These are phyloP conservation scores for Eunapius fragilis DNA, from an alignment of 37 sponge, comb jelly and placozoan genomes.

Conservation along the genomic window DNA sequence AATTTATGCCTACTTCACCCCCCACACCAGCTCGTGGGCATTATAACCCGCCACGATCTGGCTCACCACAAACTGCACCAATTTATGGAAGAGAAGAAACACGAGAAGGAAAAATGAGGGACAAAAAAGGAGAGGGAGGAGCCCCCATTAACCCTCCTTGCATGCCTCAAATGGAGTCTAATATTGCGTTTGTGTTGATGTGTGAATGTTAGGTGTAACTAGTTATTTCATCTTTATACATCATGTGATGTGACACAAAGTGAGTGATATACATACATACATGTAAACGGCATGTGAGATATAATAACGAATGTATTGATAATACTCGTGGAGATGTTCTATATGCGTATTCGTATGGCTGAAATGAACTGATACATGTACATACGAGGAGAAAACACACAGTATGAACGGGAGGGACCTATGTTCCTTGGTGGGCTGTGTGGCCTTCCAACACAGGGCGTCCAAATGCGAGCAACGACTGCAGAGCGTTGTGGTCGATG, in stretches of 20 bases:
- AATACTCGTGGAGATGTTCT: too few species aligned
- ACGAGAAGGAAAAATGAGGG: neutral
- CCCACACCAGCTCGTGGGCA: slow-evolving; percentile 25
- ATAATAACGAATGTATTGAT: too few species aligned
- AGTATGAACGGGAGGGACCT: neutral
- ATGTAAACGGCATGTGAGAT: too few species aligned
- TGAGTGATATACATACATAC: too few species aligned
- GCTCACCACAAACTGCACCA: slow-evolving; percentile 45
- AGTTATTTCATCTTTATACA: too few species aligned
- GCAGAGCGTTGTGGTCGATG: slow-evolving; percentile 46
- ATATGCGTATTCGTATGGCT: slow-evolving; percentile 26
- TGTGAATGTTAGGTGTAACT: too few species aligned
- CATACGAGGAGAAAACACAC: neutral
- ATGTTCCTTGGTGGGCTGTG: neutral
- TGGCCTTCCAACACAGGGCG: neutral
- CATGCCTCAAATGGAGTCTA: neutral
- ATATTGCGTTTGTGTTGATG: neutral
- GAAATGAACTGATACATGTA: neutral
- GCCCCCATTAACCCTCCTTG: neutral
- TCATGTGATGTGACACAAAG: too few species aligned
- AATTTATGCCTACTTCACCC: neutral
- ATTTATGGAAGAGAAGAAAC: neutral
- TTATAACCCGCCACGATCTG: slow-evolving; percentile 62
- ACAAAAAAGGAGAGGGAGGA: too few species aligned
- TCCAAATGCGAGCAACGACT: slow-evolving; percentile 65